phyloP scores from a whole-genome alignment of 2,888 invertebrate species.

The Nomada lathburiana region DNA sequence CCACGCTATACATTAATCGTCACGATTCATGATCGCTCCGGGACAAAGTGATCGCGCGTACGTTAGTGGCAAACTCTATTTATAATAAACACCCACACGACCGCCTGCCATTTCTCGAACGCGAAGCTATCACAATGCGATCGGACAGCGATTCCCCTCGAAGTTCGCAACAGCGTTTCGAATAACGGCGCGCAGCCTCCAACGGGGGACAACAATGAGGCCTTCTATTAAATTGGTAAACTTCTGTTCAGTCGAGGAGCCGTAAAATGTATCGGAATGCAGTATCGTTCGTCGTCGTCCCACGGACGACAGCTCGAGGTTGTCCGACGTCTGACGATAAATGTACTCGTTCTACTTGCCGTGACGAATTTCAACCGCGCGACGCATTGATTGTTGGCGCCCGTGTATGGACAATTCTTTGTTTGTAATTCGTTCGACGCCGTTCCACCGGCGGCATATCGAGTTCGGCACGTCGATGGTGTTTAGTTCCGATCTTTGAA shows the following conservation, averaged over 20 bases:
- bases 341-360: slow-evolving; percentile 52
- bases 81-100: too few species aligned
- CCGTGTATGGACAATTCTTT: too few species aligned
- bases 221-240: slow-evolving; percentile 11
- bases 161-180: neutral
- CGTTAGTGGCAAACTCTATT: too few species aligned
- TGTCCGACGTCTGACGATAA: slow-evolving; percentile 47
- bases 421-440: too few species aligned
- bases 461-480: too few species aligned
- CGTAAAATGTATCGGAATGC: neutral
- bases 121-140: neutral
- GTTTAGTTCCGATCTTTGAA: too few species aligned
- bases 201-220: neutral
- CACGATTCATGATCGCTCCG: too few species aligned
- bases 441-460: too few species aligned
- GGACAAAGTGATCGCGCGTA: too few species aligned
- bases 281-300: neutral
- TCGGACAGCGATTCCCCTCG: neutral
- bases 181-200: neutral
- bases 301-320: neutral
- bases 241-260: neutral
- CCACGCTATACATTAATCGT: too few species aligned
- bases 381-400: slow-evolving; percentile 3
- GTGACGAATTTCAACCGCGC: slow-evolving; percentile 10
- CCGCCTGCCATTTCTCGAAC: neutral